phyloP scores from a whole-genome alignment of 2,113 vertebrate genomes.

The Capricornis sumatraensis region DNA sequence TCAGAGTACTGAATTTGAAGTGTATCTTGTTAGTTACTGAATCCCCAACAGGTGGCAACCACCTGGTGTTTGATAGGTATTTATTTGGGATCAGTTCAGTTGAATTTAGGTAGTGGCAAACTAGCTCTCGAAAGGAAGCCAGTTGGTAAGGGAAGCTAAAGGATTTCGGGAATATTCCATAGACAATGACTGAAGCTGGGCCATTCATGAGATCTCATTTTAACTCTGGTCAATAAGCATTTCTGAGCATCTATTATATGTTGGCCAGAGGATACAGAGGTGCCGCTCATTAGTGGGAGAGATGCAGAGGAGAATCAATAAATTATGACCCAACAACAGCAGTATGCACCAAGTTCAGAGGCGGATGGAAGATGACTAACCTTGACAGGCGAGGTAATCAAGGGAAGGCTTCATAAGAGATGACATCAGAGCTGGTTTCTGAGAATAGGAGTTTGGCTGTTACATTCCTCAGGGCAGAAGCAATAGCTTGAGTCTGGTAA shows the following conservation, averaged over 20 bases:
- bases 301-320: not conserved
- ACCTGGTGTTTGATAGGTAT: not conserved
- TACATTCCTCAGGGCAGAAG: not conserved
- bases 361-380: not conserved
- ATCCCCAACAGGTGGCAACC: not conserved
- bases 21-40: not conserved
- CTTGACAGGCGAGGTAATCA: not conserved
- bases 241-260: not conserved
- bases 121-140: not conserved
- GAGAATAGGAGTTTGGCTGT: not conserved
- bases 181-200: not conserved
- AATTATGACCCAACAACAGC: not conserved
- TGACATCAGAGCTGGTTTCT: not conserved
- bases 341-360: not conserved
- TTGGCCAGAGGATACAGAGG: not conserved
- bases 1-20: not conserved
- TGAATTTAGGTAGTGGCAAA: not conserved
- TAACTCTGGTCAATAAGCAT: not conserved
- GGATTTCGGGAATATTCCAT: not conserved
- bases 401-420: not conserved
- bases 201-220: not conserved
- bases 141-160: not conserved
- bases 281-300: not conserved
- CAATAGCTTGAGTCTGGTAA: not conserved
- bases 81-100: not conserved